Conservation (phyloP, 2,113 vertebrate species). For the Rhynchomys soricoides region DNA sequence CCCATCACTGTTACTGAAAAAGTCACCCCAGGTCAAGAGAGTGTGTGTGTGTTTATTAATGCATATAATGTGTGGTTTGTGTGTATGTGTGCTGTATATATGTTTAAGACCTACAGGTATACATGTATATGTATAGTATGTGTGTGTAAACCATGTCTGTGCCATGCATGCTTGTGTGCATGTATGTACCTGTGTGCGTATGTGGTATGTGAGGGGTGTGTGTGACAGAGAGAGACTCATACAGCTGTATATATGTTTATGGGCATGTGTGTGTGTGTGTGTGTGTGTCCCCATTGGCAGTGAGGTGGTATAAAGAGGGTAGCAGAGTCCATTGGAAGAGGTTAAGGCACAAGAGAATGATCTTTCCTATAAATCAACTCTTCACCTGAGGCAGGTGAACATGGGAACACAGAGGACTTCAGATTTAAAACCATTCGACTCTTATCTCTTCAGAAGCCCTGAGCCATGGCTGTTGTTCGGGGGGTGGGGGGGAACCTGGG, state of each 20-base stretch:
- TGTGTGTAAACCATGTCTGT: background rate
- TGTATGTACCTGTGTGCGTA: background rate
- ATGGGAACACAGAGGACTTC: no score
- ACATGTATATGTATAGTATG: background rate
- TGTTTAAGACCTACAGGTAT: background rate
- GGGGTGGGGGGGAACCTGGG: background rate
- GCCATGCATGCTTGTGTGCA: background rate
- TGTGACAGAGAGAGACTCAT: background rate
- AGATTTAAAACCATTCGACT: rapidly evolving
- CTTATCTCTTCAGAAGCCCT: background rate
- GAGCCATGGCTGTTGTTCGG: background rate
- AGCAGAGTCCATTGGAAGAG: background rate
- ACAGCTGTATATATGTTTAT: background rate
- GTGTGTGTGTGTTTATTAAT: background rate
- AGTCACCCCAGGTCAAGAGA: background rate
- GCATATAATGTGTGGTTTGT: background rate
- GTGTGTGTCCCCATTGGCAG: background rate
- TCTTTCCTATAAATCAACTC: background rate
- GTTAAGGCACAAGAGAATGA: background rate
- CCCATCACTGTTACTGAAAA: rapidly evolving
- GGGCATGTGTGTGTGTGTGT: background rate
- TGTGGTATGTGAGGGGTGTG: background rate
- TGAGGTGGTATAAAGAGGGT: background rate
- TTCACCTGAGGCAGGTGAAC: background rate
- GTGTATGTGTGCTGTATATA: background rate